Percentiles rank a stretch among this genome's conserved stretches.
Evolutionary conservation across 1,140 invertebrate species (phyloP).

Genomic region (Pseudobourletiella spinata): DNA sequence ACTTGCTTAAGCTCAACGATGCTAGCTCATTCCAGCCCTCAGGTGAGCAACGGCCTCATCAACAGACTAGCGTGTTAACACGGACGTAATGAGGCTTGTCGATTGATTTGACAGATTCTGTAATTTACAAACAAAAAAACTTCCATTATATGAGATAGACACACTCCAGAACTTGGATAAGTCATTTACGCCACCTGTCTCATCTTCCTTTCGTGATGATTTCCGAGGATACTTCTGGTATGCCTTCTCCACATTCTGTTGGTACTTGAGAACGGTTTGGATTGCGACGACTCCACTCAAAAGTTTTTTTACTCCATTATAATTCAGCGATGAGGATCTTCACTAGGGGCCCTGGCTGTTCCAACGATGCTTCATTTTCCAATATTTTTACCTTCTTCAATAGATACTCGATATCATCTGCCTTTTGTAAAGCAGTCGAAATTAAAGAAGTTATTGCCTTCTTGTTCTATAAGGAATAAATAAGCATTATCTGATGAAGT

Average conservation of each 20-base stretch:
- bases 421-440: slow-evolving; percentile 58
- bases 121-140: too few relatives aligned
- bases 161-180: too few relatives aligned
- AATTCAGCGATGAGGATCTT: slow-evolving; percentile 69
- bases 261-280: slow-evolving; percentile 55
- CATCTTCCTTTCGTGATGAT: slow-evolving; percentile 41
- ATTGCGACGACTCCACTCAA: slow-evolving; percentile 58
- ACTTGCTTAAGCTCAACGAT: slow-evolving; percentile 44
- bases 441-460: slow-evolving; percentile 62
- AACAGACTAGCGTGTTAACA: slow-evolving; percentile 67
- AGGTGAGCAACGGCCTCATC: slow-evolving; percentile 57
- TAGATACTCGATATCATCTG: slow-evolving; percentile 52
- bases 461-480: slow-evolving; percentile 53
- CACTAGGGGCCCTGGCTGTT: slow-evolving; percentile 54
- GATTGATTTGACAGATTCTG: too few relatives aligned
- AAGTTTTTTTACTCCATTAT: slow-evolving; percentile 61
- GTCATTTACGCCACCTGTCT: not conserved
- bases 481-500: too few relatives aligned
- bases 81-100: slow-evolving; percentile 71
- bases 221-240: slow-evolving; percentile 37
- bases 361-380: slow-evolving; percentile 54
- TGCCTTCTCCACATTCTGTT: slow-evolving; percentile 40
- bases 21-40: slow-evolving; percentile 49
- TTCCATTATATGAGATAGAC: too few relatives aligned
- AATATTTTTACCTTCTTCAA: slow-evolving; percentile 48